Percentiles rank a stretch among this genome's conserved stretches.
These are phyloP conservation scores for Stichopus chloronotus DNA, from an alignment of 35 echinoderm and acorn worm species.

Conservation along the genomic window DNA sequence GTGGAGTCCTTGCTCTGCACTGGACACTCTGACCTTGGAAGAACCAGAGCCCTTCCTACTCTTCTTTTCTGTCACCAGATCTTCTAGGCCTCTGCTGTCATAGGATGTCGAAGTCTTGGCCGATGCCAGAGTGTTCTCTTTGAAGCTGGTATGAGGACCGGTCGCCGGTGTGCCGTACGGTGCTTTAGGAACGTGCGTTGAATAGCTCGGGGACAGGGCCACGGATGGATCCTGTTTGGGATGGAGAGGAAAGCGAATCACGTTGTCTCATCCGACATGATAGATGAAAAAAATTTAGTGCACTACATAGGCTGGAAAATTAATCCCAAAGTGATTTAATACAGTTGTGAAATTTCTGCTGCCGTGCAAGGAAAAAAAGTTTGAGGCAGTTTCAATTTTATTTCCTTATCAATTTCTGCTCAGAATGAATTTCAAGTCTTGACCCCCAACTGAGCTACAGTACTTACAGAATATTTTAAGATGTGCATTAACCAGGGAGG, in stretches of 20 bases:
- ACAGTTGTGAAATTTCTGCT: too few species aligned
- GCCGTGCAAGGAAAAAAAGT: too few species aligned
- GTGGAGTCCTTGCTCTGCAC: conserved; percentile 15
- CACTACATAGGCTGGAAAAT: too few species aligned
- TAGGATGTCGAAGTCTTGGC: conserved; percentile 16
- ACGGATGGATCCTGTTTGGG: conserved; percentile 34
- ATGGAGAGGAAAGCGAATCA: background rate
- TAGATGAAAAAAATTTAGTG: too few species aligned
- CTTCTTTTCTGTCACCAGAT: background rate
- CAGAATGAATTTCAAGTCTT: too few species aligned
- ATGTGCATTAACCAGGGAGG: too few species aligned
- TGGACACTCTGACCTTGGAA: conserved; percentile 6
- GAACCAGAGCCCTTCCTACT: conserved; percentile 38
- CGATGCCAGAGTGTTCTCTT: conserved; percentile 20
- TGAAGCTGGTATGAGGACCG: conserved; percentile 22
- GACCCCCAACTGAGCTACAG: too few species aligned
- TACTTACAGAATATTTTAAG: too few species aligned
- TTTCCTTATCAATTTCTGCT: too few species aligned
- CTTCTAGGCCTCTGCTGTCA: conserved; percentile 32
- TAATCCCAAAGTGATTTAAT: too few species aligned
- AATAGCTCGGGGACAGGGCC: conserved; percentile 63
- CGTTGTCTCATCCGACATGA: too few species aligned
- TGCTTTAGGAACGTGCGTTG: conserved; percentile 70
- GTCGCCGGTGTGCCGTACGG: conserved; percentile 73
- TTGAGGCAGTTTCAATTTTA: too few species aligned